A percentile compares a stretch with the other conserved stretches of the same genome.
These are phyloP conservation scores for Dryoscopus gambensis DNA, from an alignment of 2,113 vertebrate genomes.

Conservation along the genomic window DNA sequence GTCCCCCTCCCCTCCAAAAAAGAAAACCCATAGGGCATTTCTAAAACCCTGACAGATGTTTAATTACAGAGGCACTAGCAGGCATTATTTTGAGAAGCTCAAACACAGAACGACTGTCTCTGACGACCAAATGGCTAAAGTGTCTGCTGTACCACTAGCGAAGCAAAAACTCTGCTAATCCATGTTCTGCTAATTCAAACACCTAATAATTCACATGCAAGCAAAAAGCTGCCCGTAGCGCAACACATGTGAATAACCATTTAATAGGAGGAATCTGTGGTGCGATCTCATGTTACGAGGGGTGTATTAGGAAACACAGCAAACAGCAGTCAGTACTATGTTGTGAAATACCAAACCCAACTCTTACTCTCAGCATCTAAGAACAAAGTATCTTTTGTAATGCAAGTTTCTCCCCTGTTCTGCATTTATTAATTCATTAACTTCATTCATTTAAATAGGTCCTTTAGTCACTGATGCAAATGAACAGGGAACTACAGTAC, in stretches of 20 bases:
- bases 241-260: constrained; percentile 15
- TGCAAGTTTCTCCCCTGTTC: neutral
- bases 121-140: constrained; percentile 29
- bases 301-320: neutral
- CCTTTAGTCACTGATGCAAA: constrained; percentile 36
- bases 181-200: constrained; percentile 27
- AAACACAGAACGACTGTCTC: constrained; percentile 14
- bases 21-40: neutral
- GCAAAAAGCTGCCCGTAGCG: neutral
- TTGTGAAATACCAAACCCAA: constrained; percentile 50
- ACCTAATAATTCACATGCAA: constrained; percentile 32
- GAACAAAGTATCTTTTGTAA: constrained; percentile 58
- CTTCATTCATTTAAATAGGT: constrained; percentile 55
- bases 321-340: neutral
- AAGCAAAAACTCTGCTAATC: constrained; percentile 42
- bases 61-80: constrained; percentile 46
- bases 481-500: constrained; percentile 6
- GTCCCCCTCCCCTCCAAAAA: neutral
- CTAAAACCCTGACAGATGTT: constrained; percentile 53
- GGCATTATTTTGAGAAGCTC: constrained; percentile 50
- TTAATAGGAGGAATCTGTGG: constrained; percentile 9
- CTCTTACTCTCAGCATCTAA: neutral
- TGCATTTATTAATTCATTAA: constrained; percentile 40
- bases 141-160: neutral
- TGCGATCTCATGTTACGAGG: constrained; percentile 11